These are phyloP conservation scores for Clistopyga incitator DNA, from an alignment of 2,888 invertebrate species.

Conservation along the genomic window DNA sequence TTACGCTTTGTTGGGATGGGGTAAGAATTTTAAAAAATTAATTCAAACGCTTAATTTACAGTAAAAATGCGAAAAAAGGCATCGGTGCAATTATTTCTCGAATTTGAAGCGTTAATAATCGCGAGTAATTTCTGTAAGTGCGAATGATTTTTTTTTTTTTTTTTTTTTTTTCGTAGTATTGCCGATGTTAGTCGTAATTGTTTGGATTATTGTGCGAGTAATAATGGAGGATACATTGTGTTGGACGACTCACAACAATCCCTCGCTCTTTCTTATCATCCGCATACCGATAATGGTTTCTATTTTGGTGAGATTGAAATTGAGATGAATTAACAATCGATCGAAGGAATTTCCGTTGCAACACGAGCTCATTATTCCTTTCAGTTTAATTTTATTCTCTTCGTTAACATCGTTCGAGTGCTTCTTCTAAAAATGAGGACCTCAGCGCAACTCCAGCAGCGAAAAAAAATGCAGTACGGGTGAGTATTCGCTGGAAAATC, in stretches of 20 bases:
- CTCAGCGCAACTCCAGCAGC: constrained; percentile 86
- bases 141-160: too few species aligned
- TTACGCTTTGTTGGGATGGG: constrained; percentile 88
- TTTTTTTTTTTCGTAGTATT: constrained; percentile 82
- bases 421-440: constrained; percentile 86
- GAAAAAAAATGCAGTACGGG: constrained; percentile 87
- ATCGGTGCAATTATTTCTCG: too few species aligned
- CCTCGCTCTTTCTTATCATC: constrained; percentile 85
- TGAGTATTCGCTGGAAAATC: constrained; percentile 75
- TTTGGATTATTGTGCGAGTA: constrained; percentile 86
- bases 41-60: too few species aligned
- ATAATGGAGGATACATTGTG: constrained; percentile 86
- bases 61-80: too few species aligned
- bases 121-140: background rate
- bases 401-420: constrained; percentile 87
- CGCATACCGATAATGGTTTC: constrained; percentile 86
- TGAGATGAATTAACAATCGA: background rate
- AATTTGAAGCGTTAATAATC: too few species aligned
- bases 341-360: background rate
- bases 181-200: constrained; percentile 86
- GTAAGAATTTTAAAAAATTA: constrained; percentile 82
- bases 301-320: constrained; percentile 85
- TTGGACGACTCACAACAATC: constrained; percentile 86
- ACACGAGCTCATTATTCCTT: too few species aligned
- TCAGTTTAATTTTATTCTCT: constrained; percentile 88